Conservation (phyloP, 2,888 invertebrate species). For the Acleris emargana region DNA sequence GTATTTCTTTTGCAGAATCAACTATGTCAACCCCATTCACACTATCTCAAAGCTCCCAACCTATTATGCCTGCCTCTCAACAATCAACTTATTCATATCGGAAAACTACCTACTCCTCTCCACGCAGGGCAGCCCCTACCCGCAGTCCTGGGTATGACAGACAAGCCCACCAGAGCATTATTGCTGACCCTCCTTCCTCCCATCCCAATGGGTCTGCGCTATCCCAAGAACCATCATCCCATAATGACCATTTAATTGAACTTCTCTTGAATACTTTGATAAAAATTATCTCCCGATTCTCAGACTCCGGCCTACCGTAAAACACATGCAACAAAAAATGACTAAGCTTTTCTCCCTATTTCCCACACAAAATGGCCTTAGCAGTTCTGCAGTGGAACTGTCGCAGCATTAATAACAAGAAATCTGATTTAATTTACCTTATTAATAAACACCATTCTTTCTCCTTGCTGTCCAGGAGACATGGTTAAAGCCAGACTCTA, state of each 20-base stretch:
- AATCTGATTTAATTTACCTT: constrained; percentile 10
- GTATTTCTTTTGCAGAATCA: neutral
- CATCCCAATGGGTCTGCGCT: neutral
- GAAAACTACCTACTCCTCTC: neutral
- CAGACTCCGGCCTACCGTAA: constrained; percentile 1
- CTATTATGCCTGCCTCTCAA: neutral
- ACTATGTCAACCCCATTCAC: neutral
- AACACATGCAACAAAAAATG: constrained; percentile 1
- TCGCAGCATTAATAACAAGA: constrained; percentile 10
- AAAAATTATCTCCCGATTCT: neutral
- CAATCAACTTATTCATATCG: neutral
- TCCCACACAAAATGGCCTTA: neutral
- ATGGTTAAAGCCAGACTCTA: constrained; percentile 1
- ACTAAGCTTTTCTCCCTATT: neutral
- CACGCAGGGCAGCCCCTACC: neutral
- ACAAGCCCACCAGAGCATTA: neutral
- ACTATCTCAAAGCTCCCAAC: neutral
- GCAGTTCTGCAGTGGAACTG: constrained; percentile 12
- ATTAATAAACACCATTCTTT: constrained; percentile 6
- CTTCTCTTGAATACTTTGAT: neutral
- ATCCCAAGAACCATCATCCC: neutral
- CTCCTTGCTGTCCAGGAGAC: constrained; percentile 3
- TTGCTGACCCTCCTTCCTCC: neutral
- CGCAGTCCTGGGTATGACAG: neutral
- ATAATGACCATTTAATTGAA: neutral